These are phyloP conservation scores for Staurois parvus DNA, from an alignment of 2,797 vertebrate species.

Conservation along the genomic window DNA sequence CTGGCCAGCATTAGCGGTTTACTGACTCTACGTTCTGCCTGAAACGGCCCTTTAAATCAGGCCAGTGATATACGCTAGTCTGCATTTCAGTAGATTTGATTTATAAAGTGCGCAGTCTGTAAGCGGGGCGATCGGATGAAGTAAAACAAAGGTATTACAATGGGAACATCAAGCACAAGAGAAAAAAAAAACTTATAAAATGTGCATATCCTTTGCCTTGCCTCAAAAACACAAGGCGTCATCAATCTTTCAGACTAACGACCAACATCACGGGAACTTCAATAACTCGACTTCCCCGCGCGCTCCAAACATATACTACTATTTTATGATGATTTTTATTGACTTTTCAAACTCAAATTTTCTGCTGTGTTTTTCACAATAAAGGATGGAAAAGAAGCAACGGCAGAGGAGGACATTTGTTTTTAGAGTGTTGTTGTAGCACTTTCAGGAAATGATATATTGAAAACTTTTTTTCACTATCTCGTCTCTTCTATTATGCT, in stretches of 20 bases:
- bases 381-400: slow-evolving; percentile 32
- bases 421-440: neutral
- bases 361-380: slow-evolving; percentile 26
- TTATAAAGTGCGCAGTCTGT: neutral
- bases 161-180: slow-evolving; percentile 23
- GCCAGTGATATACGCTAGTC: neutral
- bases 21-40: neutral
- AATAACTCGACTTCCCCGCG: slow-evolving; percentile 40
- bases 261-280: slow-evolving; percentile 42
- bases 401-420: neutral
- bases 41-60: neutral
- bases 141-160: slow-evolving; percentile 33
- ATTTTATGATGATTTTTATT: slow-evolving; percentile 52
- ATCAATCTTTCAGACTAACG: slow-evolving; percentile 58
- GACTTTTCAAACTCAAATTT: slow-evolving; percentile 55
- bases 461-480: neutral
- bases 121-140: neutral
- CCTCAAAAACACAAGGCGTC: slow-evolving; percentile 34
- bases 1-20: no score
- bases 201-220: slow-evolving; percentile 43
- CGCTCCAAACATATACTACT: slow-evolving; percentile 31
- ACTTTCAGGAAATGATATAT: neutral
- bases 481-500: neutral
- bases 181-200: slow-evolving; percentile 29
- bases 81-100: neutral